Evolutionary conservation across 2,888 invertebrate genomes (phyloP), one percentile per base, ranked within the genome.

Genomic region (Chorisops tibialis): DNA sequence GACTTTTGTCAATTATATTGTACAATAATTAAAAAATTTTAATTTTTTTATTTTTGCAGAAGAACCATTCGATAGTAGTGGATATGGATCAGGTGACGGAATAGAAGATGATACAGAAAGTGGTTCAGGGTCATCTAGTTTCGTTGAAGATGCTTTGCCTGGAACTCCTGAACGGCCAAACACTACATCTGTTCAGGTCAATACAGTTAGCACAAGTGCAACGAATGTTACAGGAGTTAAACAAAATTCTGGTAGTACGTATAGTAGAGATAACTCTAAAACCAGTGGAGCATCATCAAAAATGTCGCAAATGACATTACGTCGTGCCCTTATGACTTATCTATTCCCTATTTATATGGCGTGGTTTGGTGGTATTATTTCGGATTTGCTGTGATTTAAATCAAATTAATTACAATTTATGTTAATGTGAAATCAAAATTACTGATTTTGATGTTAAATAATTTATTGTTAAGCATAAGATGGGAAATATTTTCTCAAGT

Each of bases 321-420:
- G 72, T 59, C 72, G 73, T 58, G 72, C 78, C 22, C 78, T 92
- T 51, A 80, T 88, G 70, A 84, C 88, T 50, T 91, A 91, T 79
- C 82, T 92, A 65, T 79, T 92, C 74, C 91, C 92, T 3, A 86
- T 92, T 43, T 88, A 89, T 69, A 85, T 92, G 77, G 88, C 89
- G 73, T 92, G 91, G 91, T 88, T 92, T 79, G 91, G 90, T 63
- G 86, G 88, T 67, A 87, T 89, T 71, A 85, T 91, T 76, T 86
- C 87, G 72, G 90, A 91, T 77, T 83, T 90, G 80, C 88, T 91
- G 84, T 91, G 89, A 88, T 85, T 81, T 59, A 6, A 59, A 48
- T 16, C 18, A 45, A 16, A 43, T 43, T 43, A 56, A 56, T 19
- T 50, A 39, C 21, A 45, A 16, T 35, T 45, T 43, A 43, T 43